These are phyloP conservation scores for Malacoraja senta DNA, from an alignment of 2,797 vertebrate species.

Conservation along the genomic window DNA sequence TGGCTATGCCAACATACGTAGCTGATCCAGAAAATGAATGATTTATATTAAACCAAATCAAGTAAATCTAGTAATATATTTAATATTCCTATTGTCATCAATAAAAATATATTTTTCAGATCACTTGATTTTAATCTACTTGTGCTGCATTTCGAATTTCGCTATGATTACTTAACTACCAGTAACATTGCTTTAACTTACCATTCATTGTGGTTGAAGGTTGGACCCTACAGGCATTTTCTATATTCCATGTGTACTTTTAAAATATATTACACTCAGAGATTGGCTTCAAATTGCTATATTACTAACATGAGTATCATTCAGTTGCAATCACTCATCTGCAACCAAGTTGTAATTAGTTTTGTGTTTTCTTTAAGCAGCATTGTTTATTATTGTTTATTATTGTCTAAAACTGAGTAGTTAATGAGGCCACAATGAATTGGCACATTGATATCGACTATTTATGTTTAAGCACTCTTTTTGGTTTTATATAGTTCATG, in stretches of 20 bases:
- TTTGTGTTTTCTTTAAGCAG: background rate
- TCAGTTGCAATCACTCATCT: background rate
- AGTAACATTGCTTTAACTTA: background rate
- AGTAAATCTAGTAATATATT: background rate
- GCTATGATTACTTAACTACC: background rate
- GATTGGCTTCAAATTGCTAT: background rate
- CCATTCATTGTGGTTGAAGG: background rate
- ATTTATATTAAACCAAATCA: too few species aligned
- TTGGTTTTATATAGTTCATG: background rate
- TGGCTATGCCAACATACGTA: too few species aligned
- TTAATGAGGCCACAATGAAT: background rate
- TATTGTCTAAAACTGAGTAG: background rate
- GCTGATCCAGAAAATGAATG: too few species aligned
- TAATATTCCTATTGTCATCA: background rate
- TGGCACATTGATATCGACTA: background rate
- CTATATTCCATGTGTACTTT: background rate
- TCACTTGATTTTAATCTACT: background rate
- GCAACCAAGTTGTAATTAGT: background rate
- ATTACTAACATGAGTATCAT: background rate
- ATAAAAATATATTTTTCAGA: background rate
- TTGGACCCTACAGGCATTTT: background rate
- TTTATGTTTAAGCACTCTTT: background rate
- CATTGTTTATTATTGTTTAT: background rate
- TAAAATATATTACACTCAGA: background rate
- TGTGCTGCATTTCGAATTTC: background rate